Evolutionary conservation across 2,888 invertebrate genomes (phyloP).

Genomic region (Petrophora chlorosata): DNA sequence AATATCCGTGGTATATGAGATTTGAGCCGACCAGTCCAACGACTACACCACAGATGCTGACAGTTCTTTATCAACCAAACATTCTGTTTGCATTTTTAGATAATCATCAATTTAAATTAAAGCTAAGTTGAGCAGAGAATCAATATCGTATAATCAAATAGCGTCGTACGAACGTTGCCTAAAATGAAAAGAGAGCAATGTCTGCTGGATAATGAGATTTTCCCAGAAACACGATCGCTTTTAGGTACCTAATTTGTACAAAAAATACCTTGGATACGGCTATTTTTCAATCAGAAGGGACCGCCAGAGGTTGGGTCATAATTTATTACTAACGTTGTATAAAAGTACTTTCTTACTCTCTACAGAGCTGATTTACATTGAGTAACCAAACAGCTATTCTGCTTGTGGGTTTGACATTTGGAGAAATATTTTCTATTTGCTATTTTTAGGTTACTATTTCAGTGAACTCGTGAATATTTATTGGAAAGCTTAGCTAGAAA

Average conservation of each 20-base stretch:
- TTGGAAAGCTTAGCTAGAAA: too few species aligned
- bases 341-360: not conserved
- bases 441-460: not conserved
- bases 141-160: too few species aligned
- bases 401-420: not conserved
- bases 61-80: too few species aligned
- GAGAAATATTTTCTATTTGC: not conserved
- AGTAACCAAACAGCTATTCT: not conserved
- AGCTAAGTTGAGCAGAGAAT: too few species aligned
- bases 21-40: too few species aligned
- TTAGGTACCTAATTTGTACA: conserved; percentile 19
- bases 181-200: conserved; percentile 14
- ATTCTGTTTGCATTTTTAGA: too few species aligned
- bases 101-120: too few species aligned
- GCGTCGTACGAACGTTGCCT: conserved; percentile 7
- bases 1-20: too few species aligned
- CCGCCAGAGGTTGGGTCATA: conserved; percentile 11
- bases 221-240: conserved; percentile 21
- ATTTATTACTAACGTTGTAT: conserved; percentile 14
- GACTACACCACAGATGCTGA: too few species aligned
- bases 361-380: not conserved
- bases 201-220: conserved; percentile 22
- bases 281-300: conserved; percentile 22
- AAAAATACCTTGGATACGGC: conserved; percentile 18
- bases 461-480: too few species aligned